Conservation (phyloP, 2,113 vertebrate species). For the Strigops habroptila region DNA sequence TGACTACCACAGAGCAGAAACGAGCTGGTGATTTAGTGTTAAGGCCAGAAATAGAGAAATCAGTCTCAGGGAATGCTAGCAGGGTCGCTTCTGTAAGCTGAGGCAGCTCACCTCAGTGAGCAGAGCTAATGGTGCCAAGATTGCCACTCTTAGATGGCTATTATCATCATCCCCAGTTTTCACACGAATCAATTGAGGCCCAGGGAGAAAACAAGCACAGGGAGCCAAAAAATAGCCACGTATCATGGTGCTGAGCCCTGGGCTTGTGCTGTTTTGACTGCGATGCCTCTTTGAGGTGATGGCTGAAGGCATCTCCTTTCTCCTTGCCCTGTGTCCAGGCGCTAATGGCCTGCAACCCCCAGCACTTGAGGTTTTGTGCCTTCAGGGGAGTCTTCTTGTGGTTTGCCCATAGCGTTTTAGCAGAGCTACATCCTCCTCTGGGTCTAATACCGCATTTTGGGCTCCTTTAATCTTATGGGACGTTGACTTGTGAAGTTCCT, state of each 20-base stretch:
- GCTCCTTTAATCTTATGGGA: conserved; percentile 27
- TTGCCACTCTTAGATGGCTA: no score
- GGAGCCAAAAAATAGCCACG: background rate
- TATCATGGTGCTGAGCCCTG: background rate
- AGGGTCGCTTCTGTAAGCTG: no score
- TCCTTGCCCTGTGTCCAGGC: background rate
- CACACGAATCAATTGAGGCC: background rate
- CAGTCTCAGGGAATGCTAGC: no score
- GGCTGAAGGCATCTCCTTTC: background rate
- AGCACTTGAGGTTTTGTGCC: background rate
- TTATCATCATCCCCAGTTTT: no score
- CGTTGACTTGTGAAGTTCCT: conserved; percentile 11
- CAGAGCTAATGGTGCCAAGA: no score
- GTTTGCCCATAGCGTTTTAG: background rate
- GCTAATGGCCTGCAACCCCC: background rate
- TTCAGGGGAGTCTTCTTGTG: background rate
- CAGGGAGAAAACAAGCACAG: background rate
- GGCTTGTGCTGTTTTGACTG: background rate
- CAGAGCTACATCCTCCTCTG: background rate
- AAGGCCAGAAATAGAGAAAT: no score
- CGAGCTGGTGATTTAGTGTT: no score
- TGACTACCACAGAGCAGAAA: no score
- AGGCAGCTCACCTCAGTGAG: no score
- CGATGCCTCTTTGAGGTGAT: background rate
- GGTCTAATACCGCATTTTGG: background rate